phyloP scores from a whole-genome alignment of 2,113 vertebrate species.

The Albula glossodonta region DNA sequence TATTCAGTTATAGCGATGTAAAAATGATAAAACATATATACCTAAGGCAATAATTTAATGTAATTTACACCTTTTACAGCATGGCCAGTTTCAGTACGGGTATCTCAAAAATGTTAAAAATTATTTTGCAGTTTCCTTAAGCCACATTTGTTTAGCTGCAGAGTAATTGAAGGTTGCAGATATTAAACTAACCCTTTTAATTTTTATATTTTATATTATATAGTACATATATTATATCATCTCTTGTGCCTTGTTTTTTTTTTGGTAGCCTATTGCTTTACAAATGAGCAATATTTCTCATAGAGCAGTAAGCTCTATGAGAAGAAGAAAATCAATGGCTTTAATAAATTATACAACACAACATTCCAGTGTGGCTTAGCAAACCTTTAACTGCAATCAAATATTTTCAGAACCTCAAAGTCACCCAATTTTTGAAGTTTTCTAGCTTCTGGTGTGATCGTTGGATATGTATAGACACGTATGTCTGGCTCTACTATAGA shows the following conservation, averaged over 20 bases:
- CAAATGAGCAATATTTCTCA: neutral
- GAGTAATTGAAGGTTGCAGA: neutral
- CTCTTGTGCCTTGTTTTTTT: neutral
- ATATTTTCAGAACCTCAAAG: too few relatives aligned
- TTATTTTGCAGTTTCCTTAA: neutral
- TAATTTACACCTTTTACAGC: neutral
- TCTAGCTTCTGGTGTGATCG: too few relatives aligned
- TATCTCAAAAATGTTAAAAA: neutral
- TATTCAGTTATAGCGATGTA: too few relatives aligned
- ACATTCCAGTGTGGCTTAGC: neutral
- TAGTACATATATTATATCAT: neutral
- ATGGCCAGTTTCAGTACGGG: neutral
- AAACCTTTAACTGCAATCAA: too few relatives aligned
- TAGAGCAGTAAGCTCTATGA: neutral
- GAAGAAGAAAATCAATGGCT: neutral
- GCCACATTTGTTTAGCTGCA: neutral
- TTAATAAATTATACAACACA: neutral
- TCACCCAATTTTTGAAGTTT: too few relatives aligned
- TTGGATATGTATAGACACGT: too few relatives aligned
- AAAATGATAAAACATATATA: too few relatives aligned
- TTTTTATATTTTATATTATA: neutral
- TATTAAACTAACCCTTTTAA: neutral
- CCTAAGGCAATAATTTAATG: too few relatives aligned
- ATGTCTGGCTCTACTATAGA: too few relatives aligned
- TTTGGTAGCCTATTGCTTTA: too few relatives aligned